Base-by-base conservation (phyloP, 2,888 invertebrate species). In the Aethes cnicana region DNA sequence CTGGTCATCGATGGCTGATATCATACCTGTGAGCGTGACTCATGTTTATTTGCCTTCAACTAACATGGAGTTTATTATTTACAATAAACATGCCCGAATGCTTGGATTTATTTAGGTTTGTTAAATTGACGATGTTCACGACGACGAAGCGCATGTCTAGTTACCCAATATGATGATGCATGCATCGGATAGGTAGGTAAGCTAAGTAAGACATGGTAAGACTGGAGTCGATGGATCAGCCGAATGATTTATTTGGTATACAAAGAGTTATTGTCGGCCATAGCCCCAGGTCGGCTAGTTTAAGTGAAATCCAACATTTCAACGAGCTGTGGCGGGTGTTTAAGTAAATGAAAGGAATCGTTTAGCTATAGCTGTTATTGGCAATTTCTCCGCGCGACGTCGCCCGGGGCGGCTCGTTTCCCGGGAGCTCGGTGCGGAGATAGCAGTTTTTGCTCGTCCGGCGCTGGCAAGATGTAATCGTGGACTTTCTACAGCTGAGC, bases 401-500 rank as follows among this genome's bases (percentile, higher is more conserved):
- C 72, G 82, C 81, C 77, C 64, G 68, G 77, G 82, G 82, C 80
- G 77, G 62, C 72, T 68, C 64, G 79, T 82, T 82, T 82, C 84
- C 85, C 84, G 83, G 85, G 84, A 80, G 77, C 72, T 54, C 54
- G 68, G 65, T 60, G 69, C 60, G 64, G 76, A 71, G 82, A 84
- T 80, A 80, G 80, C 79, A 81, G 81, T 83, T 84, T 85, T 86
- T 84, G 77, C 80, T 77, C 78, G 83, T 75, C 79, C 79, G 77
- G 72, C 66, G 66, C 72, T 67, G 71, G 64, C 69, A 74, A 80
- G 81, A 83, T 85, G 78, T 83, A 85, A 83, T 86, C 84, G 81
- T 79, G 82, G 84, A 88, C 88, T 89, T 89, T 89, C 87, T 88
- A 88, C 84, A 77, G 85, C 78, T 81, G 86, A 83, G 82, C 61